Conservation (phyloP, 2,113 vertebrate genomes). For the Anas platyrhynchos region DNA sequence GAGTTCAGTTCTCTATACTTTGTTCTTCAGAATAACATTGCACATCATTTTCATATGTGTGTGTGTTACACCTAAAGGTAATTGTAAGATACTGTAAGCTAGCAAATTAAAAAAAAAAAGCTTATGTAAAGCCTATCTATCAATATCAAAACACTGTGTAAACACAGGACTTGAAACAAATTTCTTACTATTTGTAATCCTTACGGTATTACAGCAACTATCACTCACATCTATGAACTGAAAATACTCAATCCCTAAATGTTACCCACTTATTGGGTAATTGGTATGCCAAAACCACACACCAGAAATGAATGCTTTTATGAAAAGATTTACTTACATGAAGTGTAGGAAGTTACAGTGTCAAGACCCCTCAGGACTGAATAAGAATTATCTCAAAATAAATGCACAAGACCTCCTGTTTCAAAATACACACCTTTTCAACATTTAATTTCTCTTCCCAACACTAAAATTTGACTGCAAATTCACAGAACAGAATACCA, state of each 20-base stretch:
- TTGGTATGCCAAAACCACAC: not conserved
- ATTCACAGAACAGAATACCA: not conserved
- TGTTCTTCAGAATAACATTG: not conserved
- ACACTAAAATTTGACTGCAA: not conserved
- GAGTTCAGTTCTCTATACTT: not conserved
- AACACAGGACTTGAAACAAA: not conserved
- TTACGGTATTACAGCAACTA: not conserved
- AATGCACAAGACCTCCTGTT: not conserved
- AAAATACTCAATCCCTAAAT: not conserved
- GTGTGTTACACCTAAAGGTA: not conserved
- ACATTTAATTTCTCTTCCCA: not conserved
- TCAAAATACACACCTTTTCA: not conserved
- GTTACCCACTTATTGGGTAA: not conserved
- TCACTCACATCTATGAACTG: not conserved
- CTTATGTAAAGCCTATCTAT: not conserved
- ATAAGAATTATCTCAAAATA: not conserved
- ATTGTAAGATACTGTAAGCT: not conserved
- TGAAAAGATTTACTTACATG: not conserved
- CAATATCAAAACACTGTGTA: not conserved
- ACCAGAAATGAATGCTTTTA: not conserved
- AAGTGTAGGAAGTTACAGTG: not conserved
- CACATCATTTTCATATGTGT: not conserved
- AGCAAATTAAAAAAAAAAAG: not conserved
- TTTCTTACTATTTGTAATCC: not conserved
- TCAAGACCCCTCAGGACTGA: not conserved